Evolutionary conservation across 2,888 invertebrate species (phyloP), one percentile per base, ranked within the genome.

Genomic region (Drosophila merina): DNA sequence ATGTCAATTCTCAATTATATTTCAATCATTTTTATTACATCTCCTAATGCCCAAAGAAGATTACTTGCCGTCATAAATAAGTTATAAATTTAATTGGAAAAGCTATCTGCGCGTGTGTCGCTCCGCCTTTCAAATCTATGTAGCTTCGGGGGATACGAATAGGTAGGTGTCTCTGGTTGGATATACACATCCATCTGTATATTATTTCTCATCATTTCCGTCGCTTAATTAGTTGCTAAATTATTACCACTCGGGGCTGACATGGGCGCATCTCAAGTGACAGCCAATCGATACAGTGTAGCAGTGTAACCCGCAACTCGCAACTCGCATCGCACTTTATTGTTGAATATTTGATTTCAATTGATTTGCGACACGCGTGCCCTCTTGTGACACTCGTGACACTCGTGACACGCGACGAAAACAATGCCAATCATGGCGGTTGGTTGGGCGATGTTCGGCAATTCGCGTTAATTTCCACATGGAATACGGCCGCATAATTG

Each of bases 1-100:
- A 79, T 86, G 82, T 78, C 86, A 81, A 85, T 86, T 86, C 81
- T 85, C 86, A 86, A 86, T 86, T 86, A 86, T 86, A 86, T 86
- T 86, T 86, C 86, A 86, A 86, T 86, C 86, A 86, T 81, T 86
- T 86, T 86, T 86, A 86, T 85, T 86, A 85, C 85, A 76, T 74
- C 77, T 64, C 56, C 85, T 83, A 85, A 86, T 84, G 77, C 84
- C 74, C 64, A 86, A 86, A 86, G 85, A 76, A 84, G 85, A 86
- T 86, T 86, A 86, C 80, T 67, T 74, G 74, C 72, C 52, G 67
- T 72, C 75, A 75, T 81, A 75, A 79, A 81, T 81, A 84, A 80
- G 79, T 75, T 80, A 79, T 77, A 75, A 81, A 86, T 78, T 82
- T 85, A 87, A 88, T 82, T 80, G 79, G 77, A 82, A 88, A 85